phyloP scores from a whole-genome alignment of 2,888 invertebrate species.

The Buathra laborator region DNA sequence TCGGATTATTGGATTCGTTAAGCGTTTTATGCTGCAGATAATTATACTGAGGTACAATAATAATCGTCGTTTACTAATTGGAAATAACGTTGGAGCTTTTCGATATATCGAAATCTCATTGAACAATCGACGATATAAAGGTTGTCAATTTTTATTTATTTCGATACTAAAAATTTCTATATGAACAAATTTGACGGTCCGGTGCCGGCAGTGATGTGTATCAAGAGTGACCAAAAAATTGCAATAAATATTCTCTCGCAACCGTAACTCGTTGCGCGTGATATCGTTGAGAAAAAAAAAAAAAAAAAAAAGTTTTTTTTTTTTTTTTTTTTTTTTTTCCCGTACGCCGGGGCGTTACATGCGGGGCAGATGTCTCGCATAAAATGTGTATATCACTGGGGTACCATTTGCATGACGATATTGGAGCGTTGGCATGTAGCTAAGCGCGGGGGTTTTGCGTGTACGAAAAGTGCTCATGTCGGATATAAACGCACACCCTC shows the following conservation, averaged over 20 bases:
- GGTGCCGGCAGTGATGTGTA: neutral
- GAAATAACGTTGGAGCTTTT: neutral
- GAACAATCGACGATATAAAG: slow-evolving; percentile 49
- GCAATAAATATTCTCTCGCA: slow-evolving; percentile 47
- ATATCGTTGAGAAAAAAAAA: neutral
- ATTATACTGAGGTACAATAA: slow-evolving; percentile 24
- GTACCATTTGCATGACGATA: slow-evolving; percentile 4
- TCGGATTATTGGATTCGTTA: slow-evolving; percentile 1
- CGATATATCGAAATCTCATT: slow-evolving; percentile 53
- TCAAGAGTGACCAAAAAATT: slow-evolving; percentile 25
- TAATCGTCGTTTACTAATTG: slow-evolving; percentile 52
- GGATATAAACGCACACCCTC: slow-evolving; percentile 59
- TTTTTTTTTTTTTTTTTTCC: slow-evolving; percentile 17
- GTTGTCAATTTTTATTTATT: slow-evolving; percentile 35
- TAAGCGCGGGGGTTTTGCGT: slow-evolving; percentile 25
- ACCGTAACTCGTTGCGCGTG: neutral
- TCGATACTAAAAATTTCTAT: slow-evolving; percentile 32
- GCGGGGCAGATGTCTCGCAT: slow-evolving; percentile 7
- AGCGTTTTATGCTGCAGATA: neutral
- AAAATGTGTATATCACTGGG: slow-evolving; percentile 6
- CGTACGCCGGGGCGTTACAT: slow-evolving; percentile 17
- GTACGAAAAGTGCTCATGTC: slow-evolving; percentile 60
- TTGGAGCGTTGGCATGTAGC: neutral
- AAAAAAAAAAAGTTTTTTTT: neutral
- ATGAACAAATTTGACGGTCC: neutral